Evolutionary conservation across 1,140 invertebrate species (phyloP), one percentile per base, ranked within the genome.

Genomic region (Lepidurus couesii): DNA sequence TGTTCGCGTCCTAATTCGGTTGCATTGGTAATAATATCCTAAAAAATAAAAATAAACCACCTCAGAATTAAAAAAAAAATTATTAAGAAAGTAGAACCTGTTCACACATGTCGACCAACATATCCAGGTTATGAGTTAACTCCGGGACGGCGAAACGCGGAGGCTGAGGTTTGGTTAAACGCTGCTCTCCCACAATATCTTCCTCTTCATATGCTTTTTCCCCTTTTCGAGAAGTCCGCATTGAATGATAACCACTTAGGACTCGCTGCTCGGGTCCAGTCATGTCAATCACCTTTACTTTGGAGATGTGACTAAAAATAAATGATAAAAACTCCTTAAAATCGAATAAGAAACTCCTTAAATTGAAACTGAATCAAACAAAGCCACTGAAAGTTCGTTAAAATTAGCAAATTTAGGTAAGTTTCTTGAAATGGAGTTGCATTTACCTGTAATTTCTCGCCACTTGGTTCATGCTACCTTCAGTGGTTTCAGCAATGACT

Each of bases 251-350:
- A 13, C 96, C 95, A 84, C 94, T 95, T 0, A 99, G 88, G 44
- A 99, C 93, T 82, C 95, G 89, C 83, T 95, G 92, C 84, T 98
- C 95, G 0, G 93, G 94, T 4, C 97, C 97, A 47, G 97, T 98
- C 95, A 99, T 96, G 84, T 99, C 98, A 80, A 99, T 99, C 7
- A 99, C 96, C 84, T 98, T 97, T n/a, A 97, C 95, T 84, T 93
- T 94, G 74, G 90, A 80, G 34, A 81, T 81, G 73, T 80, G 81
- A 75, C 80, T 83, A 65, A 79, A 65, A 65, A 47, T 47, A 34
- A 34, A 34, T 4, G 2, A 34, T 34, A 34, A 34, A 26, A 34
- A 34, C 34, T 34, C 34, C 2, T 34, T 34, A 34, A 34, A 34
- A 34, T 34, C 34, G 34, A 34, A 34, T 34, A 3, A 34, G 4